Conservation (phyloP, 2,888 invertebrate species). For the Heteromyza rotundicornis region DNA sequence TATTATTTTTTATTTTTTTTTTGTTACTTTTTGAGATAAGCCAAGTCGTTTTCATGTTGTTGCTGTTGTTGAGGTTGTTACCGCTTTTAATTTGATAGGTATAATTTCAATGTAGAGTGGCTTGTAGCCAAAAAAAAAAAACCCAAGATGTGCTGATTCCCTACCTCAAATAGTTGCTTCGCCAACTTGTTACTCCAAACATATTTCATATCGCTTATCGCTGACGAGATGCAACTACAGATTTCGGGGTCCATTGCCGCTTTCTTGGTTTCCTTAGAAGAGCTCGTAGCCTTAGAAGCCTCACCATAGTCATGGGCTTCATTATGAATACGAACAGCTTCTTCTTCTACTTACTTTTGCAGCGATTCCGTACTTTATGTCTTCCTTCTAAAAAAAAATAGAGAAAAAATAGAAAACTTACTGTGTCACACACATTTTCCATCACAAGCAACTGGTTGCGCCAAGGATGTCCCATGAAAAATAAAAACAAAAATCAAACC, state of each 20-base stretch:
- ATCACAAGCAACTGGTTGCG: slow-evolving; percentile 15
- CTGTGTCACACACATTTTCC: neutral
- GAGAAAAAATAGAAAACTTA: no score
- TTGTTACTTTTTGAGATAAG: neutral
- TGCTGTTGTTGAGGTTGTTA: neutral
- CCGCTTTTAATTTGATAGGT: neutral
- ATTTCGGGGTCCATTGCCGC: neutral
- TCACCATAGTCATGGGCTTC: neutral
- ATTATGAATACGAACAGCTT: neutral
- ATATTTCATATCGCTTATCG: neutral
- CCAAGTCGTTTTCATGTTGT: neutral
- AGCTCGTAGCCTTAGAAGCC: neutral
- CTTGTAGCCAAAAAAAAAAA: neutral
- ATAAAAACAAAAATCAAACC: neutral
- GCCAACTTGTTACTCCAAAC: neutral
- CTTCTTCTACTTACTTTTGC: no score
- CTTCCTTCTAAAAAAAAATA: no score
- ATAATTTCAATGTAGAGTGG: neutral
- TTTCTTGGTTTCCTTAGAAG: neutral
- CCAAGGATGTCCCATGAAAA: neutral
- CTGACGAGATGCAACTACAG: neutral
- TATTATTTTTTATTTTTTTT: neutral
- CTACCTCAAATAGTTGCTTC: neutral
- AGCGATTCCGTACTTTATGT: no score
- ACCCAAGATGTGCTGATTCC: neutral